phyloP scores from a whole-genome alignment of 2,888 invertebrate species.

The Aphodius granarius region DNA sequence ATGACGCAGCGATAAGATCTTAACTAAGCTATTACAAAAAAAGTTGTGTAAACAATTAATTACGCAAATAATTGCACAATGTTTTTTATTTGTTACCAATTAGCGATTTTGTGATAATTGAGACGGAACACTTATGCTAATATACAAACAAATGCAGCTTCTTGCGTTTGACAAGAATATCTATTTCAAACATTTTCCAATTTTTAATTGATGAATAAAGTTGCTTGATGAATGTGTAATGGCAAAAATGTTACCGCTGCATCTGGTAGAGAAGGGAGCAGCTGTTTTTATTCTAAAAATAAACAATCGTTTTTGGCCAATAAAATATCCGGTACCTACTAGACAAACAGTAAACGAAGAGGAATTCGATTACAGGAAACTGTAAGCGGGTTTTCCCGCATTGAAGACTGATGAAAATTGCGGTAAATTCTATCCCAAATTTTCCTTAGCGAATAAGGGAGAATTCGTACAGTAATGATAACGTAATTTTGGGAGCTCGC shows the following conservation, averaged over 20 bases:
- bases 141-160: not conserved
- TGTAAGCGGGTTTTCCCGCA: too few relatives aligned
- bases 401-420: too few relatives aligned
- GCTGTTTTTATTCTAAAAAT: not conserved
- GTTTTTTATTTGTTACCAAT: not conserved
- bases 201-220: not conserved
- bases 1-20: not conserved
- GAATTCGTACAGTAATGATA: not conserved
- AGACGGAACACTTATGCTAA: not conserved
- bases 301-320: not conserved
- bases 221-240: not conserved
- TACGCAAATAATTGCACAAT: not conserved
- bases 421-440: too few relatives aligned
- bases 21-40: too few relatives aligned
- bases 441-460: too few relatives aligned
- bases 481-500: not conserved
- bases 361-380: not conserved
- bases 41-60: too few relatives aligned
- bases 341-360: not conserved
- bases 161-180: not conserved
- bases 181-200: not conserved
- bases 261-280: not conserved
- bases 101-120: not conserved
- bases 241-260: not conserved
- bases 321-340: not conserved